A percentile compares a stretch with the other conserved stretches of the same genome.
Evolutionary conservation across 2,797 vertebrate genomes (phyloP).

Genomic region (Sciaenops ocellatus): DNA sequence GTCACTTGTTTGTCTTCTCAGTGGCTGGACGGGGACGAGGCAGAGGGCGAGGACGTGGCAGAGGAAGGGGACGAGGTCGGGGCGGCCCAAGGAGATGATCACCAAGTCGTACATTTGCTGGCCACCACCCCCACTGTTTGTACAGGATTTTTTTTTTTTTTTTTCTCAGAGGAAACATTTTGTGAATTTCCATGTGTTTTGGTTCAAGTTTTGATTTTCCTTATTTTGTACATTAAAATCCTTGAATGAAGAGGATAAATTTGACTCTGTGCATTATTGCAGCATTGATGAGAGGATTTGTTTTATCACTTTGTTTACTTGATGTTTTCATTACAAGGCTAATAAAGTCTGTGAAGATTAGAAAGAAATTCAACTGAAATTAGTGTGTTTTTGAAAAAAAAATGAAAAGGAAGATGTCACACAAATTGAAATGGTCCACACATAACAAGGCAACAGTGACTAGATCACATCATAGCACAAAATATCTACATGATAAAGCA

Average conservation of each 20-base stretch:
- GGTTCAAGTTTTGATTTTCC: slow-evolving; percentile 28
- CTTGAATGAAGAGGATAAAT: slow-evolving; percentile 47
- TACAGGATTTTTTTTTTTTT: slow-evolving; percentile 80
- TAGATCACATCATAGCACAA: too few relatives aligned
- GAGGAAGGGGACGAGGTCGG: slow-evolving; percentile 86
- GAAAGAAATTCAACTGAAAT: background rate
- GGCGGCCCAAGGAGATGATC: slow-evolving; percentile 88
- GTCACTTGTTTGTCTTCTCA: slow-evolving; percentile 41
- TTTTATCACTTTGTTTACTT: background rate
- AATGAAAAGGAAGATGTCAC: too few relatives aligned
- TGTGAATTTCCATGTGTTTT: slow-evolving; percentile 65
- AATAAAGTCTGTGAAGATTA: too few relatives aligned
- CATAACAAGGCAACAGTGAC: background rate
- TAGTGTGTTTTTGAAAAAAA: too few relatives aligned
- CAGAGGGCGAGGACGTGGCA: slow-evolving; percentile 86
- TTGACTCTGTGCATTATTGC: slow-evolving; percentile 53
- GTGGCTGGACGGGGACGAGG: slow-evolving; percentile 87
- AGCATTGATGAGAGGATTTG: background rate
- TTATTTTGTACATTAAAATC: slow-evolving; percentile 86
- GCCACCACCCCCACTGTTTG: slow-evolving; percentile 72
- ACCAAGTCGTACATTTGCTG: background rate
- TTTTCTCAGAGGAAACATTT: slow-evolving; percentile 56
- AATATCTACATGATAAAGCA: too few relatives aligned
- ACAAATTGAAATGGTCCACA: background rate
- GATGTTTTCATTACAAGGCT: slow-evolving; percentile 25